Evolutionary conservation across 2,888 invertebrate species (phyloP).

Genomic region (Plagodis pulveraria): DNA sequence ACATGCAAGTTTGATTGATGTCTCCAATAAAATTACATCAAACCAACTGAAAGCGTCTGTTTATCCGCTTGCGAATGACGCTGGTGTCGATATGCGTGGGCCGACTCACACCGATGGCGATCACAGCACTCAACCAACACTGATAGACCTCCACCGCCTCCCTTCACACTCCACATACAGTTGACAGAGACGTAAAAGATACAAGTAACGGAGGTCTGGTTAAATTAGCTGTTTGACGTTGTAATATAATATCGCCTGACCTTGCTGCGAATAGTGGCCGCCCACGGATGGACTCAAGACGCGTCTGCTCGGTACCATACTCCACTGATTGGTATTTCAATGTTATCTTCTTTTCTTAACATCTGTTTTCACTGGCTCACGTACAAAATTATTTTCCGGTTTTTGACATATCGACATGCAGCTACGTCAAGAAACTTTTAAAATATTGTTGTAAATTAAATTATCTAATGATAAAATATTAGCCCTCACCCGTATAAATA

Average conservation of each 20-base stretch:
- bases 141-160: constrained; percentile 49
- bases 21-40: constrained; percentile 38
- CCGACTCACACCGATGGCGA: constrained; percentile 56
- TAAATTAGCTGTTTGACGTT: constrained; percentile 54
- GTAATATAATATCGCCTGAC: constrained; percentile 81
- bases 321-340: constrained; percentile 46
- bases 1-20: constrained; percentile 33
- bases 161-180: constrained; percentile 31
- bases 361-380: constrained; percentile 9
- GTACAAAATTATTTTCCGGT: constrained; percentile 10
- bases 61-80: constrained; percentile 61
- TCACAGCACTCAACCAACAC: constrained; percentile 51
- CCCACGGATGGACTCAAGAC: constrained; percentile 67
- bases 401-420: constrained; percentile 7
- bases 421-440: no score
- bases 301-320: constrained; percentile 46
- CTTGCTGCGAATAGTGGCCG: constrained; percentile 81
- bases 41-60: constrained; percentile 52
- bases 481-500: no score
- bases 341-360: constrained; percentile 27
- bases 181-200: constrained; percentile 31
- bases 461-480: no score
- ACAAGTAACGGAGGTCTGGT: constrained; percentile 40
- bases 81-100: constrained; percentile 67
- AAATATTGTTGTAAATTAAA: no score